These are phyloP conservation scores for Melipona beecheii DNA, from an alignment of 2,888 invertebrate genomes.

Conservation along the genomic window DNA sequence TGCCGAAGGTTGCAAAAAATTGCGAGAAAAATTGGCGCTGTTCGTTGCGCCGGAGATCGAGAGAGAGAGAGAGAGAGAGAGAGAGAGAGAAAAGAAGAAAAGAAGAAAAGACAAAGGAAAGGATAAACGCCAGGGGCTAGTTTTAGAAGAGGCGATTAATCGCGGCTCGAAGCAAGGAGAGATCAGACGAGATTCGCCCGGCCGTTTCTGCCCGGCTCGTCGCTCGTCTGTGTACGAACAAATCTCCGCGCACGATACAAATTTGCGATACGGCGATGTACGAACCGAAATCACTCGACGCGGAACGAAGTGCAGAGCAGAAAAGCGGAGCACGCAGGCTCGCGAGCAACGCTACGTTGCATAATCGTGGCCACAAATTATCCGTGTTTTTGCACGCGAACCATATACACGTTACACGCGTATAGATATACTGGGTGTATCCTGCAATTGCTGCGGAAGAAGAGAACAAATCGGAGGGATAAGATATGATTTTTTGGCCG, in stretches of 20 bases:
- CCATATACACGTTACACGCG: not conserved
- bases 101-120: not conserved
- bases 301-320: slow-evolving; percentile 44
- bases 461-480: not conserved
- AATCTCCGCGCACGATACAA: slow-evolving; percentile 22
- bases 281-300: slow-evolving; percentile 43
- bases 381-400: slow-evolving; percentile 47
- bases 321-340: slow-evolving; percentile 50
- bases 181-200: slow-evolving; percentile 4
- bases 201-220: slow-evolving; percentile 18
- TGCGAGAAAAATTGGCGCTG: not conserved
- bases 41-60: not conserved
- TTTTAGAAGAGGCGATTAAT: slow-evolving; percentile 23
- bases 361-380: slow-evolving; percentile 47
- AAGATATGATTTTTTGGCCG: not conserved
- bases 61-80: no score
- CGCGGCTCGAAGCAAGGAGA: slow-evolving; percentile 3
- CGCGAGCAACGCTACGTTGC: slow-evolving; percentile 39
- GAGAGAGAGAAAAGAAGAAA: no score
- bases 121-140: not conserved
- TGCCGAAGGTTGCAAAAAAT: not conserved
- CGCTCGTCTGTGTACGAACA: slow-evolving; percentile 7
- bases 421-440: not conserved
- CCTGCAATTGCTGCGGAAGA: not conserved
- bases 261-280: slow-evolving; percentile 31